These are phyloP conservation scores for Polypterus senegalus DNA, from an alignment of 2,113 vertebrate species.

Conservation along the genomic window DNA sequence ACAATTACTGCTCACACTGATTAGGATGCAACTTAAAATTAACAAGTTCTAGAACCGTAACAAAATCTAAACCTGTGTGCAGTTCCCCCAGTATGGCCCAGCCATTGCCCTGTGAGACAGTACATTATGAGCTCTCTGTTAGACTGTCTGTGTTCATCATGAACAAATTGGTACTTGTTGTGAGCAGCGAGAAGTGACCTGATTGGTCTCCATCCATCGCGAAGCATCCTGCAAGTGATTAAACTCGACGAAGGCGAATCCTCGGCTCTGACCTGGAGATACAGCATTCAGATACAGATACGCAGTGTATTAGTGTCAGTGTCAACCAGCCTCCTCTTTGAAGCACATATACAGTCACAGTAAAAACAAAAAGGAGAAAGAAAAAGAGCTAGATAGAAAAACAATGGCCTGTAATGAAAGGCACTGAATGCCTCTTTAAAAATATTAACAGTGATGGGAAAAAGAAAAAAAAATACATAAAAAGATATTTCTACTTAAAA, in stretches of 20 bases:
- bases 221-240: conserved; percentile 91
- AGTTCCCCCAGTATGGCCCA: background rate
- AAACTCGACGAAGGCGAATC: conserved; percentile 96
- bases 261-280: conserved; percentile 89
- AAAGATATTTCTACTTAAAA: no score
- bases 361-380: conserved; percentile 42
- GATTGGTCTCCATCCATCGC: conserved; percentile 92
- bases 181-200: conserved; percentile 83
- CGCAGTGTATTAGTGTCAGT: conserved; percentile 48
- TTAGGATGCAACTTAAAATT: no score
- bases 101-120: background rate
- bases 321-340: conserved; percentile 21
- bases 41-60: conserved; percentile 19
- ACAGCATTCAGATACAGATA: conserved; percentile 62
- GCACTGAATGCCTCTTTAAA: no score
- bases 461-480: no score
- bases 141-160: conserved; percentile 20
- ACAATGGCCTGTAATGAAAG: no score
- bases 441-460: no score
- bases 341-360: conserved; percentile 61
- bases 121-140: background rate
- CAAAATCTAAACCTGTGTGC: background rate
- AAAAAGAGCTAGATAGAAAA: background rate
- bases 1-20: no score
- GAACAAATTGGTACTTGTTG: conserved; percentile 47